Conservation (phyloP, 2,113 vertebrate genomes). For the cattle (Bos taurus) region ARS-UCD2.0 NC_037330.1:19876001-19876500, state of each 20-base stretch:
- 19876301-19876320: not conserved
- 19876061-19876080: not conserved
- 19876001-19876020: not conserved
- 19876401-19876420: not conserved
- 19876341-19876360: not conserved
- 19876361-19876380: not conserved
- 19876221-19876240: not conserved
- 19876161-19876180: not conserved
- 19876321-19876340: not conserved
- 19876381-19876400: not conserved
- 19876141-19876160: not conserved
- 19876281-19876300: not conserved
- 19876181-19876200: not conserved
- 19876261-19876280: not conserved
- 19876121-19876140: not conserved
- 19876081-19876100: not conserved
- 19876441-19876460: not conserved
- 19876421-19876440: not conserved
- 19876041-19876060: not conserved
- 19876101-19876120: not conserved
- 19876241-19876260: not conserved
- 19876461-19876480: not conserved
- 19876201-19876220: not conserved
- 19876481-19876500: not conserved
- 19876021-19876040: not conserved